Percentiles rank a stretch among this genome's conserved stretches.
Conservation (phyloP, 2,797 vertebrate species). For the Mus caroli region DNA sequence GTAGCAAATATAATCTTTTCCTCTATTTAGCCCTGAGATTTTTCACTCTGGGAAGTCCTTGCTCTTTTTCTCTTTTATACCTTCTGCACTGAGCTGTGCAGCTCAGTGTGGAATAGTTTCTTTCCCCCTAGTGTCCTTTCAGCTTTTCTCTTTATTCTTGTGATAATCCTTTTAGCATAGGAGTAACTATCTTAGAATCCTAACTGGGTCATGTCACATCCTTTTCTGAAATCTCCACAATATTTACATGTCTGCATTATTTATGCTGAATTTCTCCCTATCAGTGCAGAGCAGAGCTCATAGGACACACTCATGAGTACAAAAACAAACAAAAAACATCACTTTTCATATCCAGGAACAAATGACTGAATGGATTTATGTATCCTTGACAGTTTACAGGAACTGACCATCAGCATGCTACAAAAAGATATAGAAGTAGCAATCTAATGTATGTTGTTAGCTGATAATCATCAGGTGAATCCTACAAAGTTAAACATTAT, state of each 20-base stretch:
- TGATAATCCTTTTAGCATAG: not conserved
- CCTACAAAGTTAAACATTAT: not conserved
- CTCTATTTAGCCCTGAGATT: not conserved
- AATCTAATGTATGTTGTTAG: not conserved
- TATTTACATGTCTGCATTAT: not conserved
- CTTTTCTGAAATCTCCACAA: not conserved
- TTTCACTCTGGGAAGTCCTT: not conserved
- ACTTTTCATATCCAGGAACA: not conserved
- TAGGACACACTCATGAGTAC: not conserved
- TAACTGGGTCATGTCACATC: not conserved
- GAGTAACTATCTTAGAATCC: not conserved
- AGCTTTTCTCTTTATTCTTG: not conserved
- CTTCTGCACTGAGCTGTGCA: not conserved
- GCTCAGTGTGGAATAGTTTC: not conserved
- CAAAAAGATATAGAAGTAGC: not conserved
- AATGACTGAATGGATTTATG: not conserved
- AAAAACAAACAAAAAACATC: not conserved
- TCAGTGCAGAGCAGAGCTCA: not conserved
- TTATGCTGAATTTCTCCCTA: not conserved
- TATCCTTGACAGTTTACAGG: not conserved
- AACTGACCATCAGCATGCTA: not conserved
- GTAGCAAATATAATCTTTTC: not conserved
- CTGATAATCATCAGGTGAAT: not conserved
- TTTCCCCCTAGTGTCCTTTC: accelerated
- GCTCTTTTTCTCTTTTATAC: not conserved